Evolutionary conservation across 2,113 vertebrate genomes (phyloP).

Genomic region (Malurus elegans): DNA sequence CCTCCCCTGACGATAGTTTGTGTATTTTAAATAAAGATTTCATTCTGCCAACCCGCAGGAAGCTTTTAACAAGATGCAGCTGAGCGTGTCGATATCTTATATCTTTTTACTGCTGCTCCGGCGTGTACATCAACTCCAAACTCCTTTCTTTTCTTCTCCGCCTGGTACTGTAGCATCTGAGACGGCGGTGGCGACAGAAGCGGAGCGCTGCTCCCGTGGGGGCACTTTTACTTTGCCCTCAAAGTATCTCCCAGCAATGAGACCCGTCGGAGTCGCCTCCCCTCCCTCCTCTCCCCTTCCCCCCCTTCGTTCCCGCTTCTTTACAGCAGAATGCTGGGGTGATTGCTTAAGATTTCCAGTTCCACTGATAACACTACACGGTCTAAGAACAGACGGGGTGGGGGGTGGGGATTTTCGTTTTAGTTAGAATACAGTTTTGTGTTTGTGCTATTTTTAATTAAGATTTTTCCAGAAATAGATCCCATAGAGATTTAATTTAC

Average conservation of each 20-base stretch:
- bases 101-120: conserved; percentile 70
- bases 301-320: neutral
- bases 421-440: neutral
- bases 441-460: conserved; percentile 28
- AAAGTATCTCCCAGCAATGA: conserved; percentile 31
- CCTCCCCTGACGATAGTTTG: conserved; percentile 76
- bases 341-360: neutral
- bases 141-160: conserved; percentile 52
- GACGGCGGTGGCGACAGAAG: neutral
- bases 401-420: neutral
- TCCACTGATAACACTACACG: neutral
- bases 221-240: conserved; percentile 39
- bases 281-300: too few species aligned
- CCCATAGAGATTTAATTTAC: conserved; percentile 2
- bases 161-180: conserved; percentile 41
- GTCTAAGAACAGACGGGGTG: neutral
- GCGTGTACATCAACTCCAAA: conserved; percentile 67
- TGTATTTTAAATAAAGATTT: conserved; percentile 84
- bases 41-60: conserved; percentile 81
- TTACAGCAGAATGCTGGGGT: neutral
- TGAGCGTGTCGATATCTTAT: conserved; percentile 71
- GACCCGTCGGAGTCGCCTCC: neutral
- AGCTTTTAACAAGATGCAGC: conserved; percentile 82
- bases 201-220: conserved; percentile 22
- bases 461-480: conserved; percentile 41